Base-by-base conservation (phyloP, 1,140 invertebrate genomes). In the Heliothis virescens region DNA sequence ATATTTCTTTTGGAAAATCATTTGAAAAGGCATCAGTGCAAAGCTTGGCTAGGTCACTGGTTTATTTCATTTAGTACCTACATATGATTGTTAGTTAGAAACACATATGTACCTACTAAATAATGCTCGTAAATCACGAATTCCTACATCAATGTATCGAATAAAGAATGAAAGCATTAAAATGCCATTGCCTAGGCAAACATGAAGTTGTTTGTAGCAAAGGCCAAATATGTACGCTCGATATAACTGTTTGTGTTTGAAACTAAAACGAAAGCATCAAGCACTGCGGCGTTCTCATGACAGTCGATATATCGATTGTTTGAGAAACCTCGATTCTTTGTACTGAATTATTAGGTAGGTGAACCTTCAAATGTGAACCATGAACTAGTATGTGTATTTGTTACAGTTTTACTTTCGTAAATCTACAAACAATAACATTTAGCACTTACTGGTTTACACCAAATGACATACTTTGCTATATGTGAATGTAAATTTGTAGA, bases 341-440 rank as follows among this genome's bases (percentile, higher is more conserved):
- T 29, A 62, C 41, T 76, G 48, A 63, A 76, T 63, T 63, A 76
- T 52, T 76, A 76, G 48, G 29, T 59, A 73, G 71, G 71, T 73
- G 55, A 73, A 59, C 29, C 55, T 53, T 5, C 47, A 53, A 29
- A 26, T 60, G 59, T 52, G 15, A 63, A 34, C 73, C 41, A 48
- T 63, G 47, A 4, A 18, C 47, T 34, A 59, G 16, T 59, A 41
- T 48, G 2, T 16, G 16, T 16, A 26, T 62, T n/a, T 15, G 16
- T 50, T 62, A 55, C 55, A 55, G 55, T 75, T 76, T 76, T 76
- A 76, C 73, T 76, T 76, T 76, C 73, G 63, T 63, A 12, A 52
- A 29, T 63, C 41, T 41, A 16, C 73, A 76, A 63, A 76, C 73
- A 63, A 48, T 76, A 63, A 62, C 47, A 74, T 74, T 76, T 76